phyloP scores from a whole-genome alignment of 2,797 vertebrate species.

The Spinibarbus caldwelli region DNA sequence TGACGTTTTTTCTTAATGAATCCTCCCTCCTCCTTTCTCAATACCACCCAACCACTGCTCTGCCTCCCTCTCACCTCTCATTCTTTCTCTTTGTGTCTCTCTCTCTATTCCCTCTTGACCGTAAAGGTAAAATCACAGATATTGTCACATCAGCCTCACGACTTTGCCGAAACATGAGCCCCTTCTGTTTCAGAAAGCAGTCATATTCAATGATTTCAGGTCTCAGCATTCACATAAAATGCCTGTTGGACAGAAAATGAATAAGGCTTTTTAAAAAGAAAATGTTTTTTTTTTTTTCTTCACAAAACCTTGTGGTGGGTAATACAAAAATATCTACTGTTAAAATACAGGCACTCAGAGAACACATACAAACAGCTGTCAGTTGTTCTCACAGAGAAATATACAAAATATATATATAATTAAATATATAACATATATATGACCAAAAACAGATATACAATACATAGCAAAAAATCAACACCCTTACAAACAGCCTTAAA shows the following conservation, averaged over 20 bases:
- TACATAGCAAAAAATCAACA: constrained; percentile 9
- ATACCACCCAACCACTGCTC: neutral
- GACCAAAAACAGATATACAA: neutral
- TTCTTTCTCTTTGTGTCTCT: neutral
- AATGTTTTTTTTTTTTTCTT: neutral
- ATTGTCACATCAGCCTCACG: constrained; percentile 7
- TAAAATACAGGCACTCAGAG: constrained; percentile 55
- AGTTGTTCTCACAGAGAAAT: constrained; percentile 46
- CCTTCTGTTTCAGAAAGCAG: neutral
- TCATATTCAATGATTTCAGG: neutral
- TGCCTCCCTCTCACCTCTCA: constrained; percentile 9
- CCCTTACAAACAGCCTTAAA: constrained; percentile 1
- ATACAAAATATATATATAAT: too few relatives aligned
- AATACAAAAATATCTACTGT: constrained; percentile 51
- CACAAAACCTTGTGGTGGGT: constrained; percentile 7
- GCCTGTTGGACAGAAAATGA: neutral
- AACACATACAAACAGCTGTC: constrained; percentile 41
- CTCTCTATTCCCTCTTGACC: too few relatives aligned
- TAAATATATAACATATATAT: constrained; percentile 29
- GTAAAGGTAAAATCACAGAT: neutral
- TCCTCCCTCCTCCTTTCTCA: constrained; percentile 22
- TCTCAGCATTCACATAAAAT: neutral
- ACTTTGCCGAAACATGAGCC: neutral
- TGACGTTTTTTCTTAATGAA: constrained; percentile 56
- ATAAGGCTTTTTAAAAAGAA: neutral